A percentile compares a stretch with the other conserved stretches of the same genome.
Evolutionary conservation across 2,113 vertebrate species (phyloP).

Genomic region (Thryonomys swinderianus): DNA sequence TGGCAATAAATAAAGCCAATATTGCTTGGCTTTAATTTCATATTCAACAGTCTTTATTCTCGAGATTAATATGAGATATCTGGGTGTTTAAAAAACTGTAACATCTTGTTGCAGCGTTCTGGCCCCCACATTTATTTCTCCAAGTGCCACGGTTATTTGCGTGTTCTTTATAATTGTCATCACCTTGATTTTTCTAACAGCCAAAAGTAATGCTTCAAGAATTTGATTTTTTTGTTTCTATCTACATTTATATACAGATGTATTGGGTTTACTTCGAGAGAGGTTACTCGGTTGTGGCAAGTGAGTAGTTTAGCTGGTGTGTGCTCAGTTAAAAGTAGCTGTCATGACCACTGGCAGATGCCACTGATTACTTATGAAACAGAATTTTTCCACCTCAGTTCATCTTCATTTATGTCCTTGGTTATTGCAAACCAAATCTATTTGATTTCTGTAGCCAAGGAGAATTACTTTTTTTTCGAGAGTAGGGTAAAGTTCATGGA

Average conservation of each 20-base stretch:
- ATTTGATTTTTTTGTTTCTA: fast-evolving
- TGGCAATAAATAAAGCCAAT: too few species aligned
- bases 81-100: conserved; percentile 52
- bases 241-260: not conserved
- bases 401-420: conserved; percentile 63
- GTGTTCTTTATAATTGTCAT: conserved; percentile 52
- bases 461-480: not conserved
- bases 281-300: conserved; percentile 73
- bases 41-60: conserved; percentile 73
- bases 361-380: conserved; percentile 62
- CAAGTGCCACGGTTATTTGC: conserved; percentile 26
- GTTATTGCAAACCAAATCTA: conserved; percentile 60
- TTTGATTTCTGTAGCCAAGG: conserved; percentile 56
- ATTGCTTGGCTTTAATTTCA: conserved; percentile 79
- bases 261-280: conserved; percentile 75
- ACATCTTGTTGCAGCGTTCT: conserved; percentile 55
- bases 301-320: conserved; percentile 74
- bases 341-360: conserved; percentile 62
- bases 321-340: conserved; percentile 75
- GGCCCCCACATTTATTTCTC: not conserved
- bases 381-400: conserved; percentile 51
- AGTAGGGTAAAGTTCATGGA: conserved; percentile 71
- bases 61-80: conserved; percentile 55
- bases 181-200: conserved; percentile 10
- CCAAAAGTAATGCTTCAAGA: conserved; percentile 9